Evolutionary conservation across 2,797 vertebrate genomes (phyloP), one percentile per base, ranked within the genome.

Genomic region (Naso thynnoides): DNA sequence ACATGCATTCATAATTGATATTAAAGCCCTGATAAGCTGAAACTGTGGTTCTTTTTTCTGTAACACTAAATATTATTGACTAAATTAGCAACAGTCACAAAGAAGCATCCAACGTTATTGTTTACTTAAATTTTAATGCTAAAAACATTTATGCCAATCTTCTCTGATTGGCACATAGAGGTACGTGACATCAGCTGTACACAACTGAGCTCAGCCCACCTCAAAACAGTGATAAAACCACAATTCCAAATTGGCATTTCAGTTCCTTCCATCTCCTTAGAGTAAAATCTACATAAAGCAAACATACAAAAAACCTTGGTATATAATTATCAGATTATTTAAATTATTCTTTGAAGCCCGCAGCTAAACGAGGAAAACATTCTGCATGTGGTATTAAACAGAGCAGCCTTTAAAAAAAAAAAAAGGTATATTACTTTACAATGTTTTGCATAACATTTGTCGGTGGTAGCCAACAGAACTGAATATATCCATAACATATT

Each of bases 341-440:
- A 14, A 66, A 61, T 36, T n/a, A 31, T 58, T 50, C 66, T 88
- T 76, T 82, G 70, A 86, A 76, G 57, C 78, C 31, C 5, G 11
- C 29, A 57, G 56, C 49, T 67, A 14, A 16, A 45, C 61, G 48
- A 29, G 18, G 11, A 45, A 74, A 72, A 62, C 65, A 67, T 73
- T 44, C 6, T 33, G 6, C 57, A 63, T 57, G 39, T 56, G 53
- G 23, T 42, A 73, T 76, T 64, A 70, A 73, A 71, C 27, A 24
- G 53, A 70, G 61, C 45, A 50, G 48, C 31, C 63, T 79, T 66
- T 56, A 87, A 47, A 85, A 86, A 85, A 80, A 85, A 87, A 81
- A 60, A 83, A 50, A 48, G 60, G 56, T 62, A n/a, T n/a, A n/a
- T 52, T 15, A 58, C 78, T 69, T 44, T 19, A 56, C 62, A 70